phyloP scores from a whole-genome alignment of 2,797 vertebrate species.

The Saxicola maurus region DNA sequence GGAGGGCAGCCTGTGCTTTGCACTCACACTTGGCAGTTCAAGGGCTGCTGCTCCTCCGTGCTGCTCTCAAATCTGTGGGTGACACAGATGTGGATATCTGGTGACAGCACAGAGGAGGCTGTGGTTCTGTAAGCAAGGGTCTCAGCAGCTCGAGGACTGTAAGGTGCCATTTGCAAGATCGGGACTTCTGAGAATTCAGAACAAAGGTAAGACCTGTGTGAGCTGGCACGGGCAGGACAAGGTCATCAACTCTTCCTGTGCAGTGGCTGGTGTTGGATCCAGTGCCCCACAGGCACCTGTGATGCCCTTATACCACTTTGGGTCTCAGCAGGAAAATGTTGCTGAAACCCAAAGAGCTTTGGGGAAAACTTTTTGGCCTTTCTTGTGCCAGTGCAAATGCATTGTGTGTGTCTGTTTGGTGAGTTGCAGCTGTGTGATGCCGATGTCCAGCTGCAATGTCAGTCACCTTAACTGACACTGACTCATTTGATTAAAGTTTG shows the following conservation, averaged over 20 bases:
- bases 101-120: background rate
- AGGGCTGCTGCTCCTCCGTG: background rate
- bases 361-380: background rate
- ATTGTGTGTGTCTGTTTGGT: background rate
- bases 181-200: background rate
- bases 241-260: background rate
- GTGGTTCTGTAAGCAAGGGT: rapidly evolving
- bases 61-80: background rate
- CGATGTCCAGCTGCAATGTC: rapidly evolving
- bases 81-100: background rate
- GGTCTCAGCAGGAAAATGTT: background rate
- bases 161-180: background rate
- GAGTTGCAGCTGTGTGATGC: background rate
- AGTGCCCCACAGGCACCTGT: rapidly evolving
- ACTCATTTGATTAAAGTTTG: background rate
- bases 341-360: background rate
- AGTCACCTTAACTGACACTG: background rate
- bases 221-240: background rate
- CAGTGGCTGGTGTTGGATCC: background rate
- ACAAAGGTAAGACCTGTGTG: background rate
- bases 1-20: background rate
- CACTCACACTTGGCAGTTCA: background rate
- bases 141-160: background rate
- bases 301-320: background rate
- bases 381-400: background rate